These are phyloP conservation scores for Numenius arquata DNA, from an alignment of 2,113 vertebrate genomes.

Conservation along the genomic window DNA sequence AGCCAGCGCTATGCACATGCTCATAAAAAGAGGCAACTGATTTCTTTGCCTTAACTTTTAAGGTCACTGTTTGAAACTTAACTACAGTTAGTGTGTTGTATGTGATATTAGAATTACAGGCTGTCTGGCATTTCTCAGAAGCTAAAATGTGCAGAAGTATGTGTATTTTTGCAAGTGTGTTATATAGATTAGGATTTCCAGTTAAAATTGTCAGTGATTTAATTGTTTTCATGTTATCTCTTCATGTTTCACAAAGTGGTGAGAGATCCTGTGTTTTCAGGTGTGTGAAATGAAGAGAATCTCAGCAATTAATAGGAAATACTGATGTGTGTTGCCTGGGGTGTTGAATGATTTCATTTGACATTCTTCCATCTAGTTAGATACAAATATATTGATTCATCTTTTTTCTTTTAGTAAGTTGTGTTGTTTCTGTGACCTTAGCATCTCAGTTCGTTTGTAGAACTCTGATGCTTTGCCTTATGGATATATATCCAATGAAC, in stretches of 20 bases:
- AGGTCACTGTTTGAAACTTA: not conserved
- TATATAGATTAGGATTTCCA: not conserved
- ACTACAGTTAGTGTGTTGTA: not conserved
- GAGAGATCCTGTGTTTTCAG: not conserved
- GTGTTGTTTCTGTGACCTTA: not conserved
- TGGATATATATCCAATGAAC: not conserved
- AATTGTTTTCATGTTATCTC: not conserved
- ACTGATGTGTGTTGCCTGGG: not conserved
- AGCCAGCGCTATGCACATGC: not conserved
- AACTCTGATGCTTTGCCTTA: not conserved
- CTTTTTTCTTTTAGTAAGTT: not conserved
- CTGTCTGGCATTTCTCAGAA: not conserved
- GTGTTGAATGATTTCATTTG: not conserved
- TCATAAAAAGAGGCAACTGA: not conserved
- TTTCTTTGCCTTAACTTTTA: not conserved
- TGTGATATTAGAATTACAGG: not conserved
- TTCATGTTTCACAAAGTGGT: not conserved
- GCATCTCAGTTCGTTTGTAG: not conserved
- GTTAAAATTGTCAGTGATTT: not conserved
- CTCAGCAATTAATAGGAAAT: not conserved
- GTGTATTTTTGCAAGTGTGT: not conserved
- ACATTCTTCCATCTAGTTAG: not conserved
- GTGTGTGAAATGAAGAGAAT: not conserved
- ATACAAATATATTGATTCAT: not conserved
- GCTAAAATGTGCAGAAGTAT: not conserved